A percentile compares a stretch with the other conserved stretches of the same genome.
phyloP scores from a whole-genome alignment of 2,888 invertebrate genomes.

The Dolomedes plantarius region DNA sequence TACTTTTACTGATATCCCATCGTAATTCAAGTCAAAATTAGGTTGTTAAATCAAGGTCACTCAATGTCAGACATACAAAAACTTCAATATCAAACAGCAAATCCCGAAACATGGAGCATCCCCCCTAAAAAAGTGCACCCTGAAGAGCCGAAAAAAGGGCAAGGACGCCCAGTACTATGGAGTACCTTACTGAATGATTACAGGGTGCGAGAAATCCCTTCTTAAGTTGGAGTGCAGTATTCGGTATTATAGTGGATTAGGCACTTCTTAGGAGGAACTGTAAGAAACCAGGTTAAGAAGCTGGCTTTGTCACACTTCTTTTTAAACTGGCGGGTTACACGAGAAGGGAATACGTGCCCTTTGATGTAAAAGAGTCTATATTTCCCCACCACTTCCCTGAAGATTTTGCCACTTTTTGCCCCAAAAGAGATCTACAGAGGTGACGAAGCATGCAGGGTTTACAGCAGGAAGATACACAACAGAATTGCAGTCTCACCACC shows the following conservation, averaged over 20 bases:
- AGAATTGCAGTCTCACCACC: neutral
- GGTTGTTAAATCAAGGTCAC: conserved; percentile 26
- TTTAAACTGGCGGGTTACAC: conserved; percentile 2
- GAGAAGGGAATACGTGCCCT: neutral
- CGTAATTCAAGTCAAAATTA: conserved; percentile 12
- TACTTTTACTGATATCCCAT: conserved; percentile 1
- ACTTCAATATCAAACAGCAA: conserved; percentile 9
- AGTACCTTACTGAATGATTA: conserved; percentile 40
- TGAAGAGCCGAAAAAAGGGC: neutral
- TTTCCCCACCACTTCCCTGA: conserved; percentile 8
- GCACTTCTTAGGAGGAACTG: conserved; percentile 36
- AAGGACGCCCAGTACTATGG: conserved; percentile 17
- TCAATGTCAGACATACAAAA: conserved; percentile 29
- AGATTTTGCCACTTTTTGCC: conserved; percentile 12
- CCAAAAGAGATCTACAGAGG: conserved; percentile 1
- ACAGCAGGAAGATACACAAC: neutral
- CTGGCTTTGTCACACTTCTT: conserved; percentile 14
- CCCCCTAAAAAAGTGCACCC: conserved; percentile 3
- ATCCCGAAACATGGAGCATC: conserved; percentile 6
- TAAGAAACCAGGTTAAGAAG: conserved; percentile 61
- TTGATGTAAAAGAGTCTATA: neutral
- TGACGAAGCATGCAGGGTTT: neutral
- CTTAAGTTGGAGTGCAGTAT: conserved; percentile 40
- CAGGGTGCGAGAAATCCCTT: conserved; percentile 55
- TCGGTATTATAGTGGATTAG: conserved; percentile 47